Percentiles rank a stretch among this genome's conserved stretches.
Conservation (phyloP, 2,888 invertebrate genomes). For the Aelia acuminata region DNA sequence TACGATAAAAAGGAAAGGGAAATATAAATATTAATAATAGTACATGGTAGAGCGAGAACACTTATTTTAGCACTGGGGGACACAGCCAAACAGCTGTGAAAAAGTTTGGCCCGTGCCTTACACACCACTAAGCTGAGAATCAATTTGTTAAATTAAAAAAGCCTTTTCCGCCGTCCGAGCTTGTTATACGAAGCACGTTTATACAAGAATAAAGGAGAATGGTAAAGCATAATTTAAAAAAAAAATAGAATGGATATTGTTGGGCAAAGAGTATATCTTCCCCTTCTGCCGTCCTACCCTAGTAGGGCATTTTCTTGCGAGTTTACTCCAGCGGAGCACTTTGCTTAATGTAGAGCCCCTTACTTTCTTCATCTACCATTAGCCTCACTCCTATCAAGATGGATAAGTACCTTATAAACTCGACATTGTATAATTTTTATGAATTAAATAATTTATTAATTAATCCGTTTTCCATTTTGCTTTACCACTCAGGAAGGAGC, state of each 20-base stretch:
- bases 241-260: constrained; percentile 16
- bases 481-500: too few relatives aligned
- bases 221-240: constrained; percentile 13
- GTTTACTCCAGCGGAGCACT: background rate
- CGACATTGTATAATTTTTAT: background rate
- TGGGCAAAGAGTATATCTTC: background rate
- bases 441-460: background rate
- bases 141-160: constrained; percentile 39
- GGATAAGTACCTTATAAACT: background rate
- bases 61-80: background rate
- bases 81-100: background rate
- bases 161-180: background rate
- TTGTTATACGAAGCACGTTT: constrained; percentile 34
- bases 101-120: background rate
- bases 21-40: too few relatives aligned
- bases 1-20: too few relatives aligned
- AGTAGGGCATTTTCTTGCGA: background rate
- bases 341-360: background rate
- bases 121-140: background rate
- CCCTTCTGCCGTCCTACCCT: too few relatives aligned
- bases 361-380: background rate
- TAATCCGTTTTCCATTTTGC: too few relatives aligned
- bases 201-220: constrained; percentile 19
- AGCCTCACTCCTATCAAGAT: background rate
- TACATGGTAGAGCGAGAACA: background rate